Conservation (phyloP, 2,888 invertebrate species). For the Herminia tarsipennalis region DNA sequence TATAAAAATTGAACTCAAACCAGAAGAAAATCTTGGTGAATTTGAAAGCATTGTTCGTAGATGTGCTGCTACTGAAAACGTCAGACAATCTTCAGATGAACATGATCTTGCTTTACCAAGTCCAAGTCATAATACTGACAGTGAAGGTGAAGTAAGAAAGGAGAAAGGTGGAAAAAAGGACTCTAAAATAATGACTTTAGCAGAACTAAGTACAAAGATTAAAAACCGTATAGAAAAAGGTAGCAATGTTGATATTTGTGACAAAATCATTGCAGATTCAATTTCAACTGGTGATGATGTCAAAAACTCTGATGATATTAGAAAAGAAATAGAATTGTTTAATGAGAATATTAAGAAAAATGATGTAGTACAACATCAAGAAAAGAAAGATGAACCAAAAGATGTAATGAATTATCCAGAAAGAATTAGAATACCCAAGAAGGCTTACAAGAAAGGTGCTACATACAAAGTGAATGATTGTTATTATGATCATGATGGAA, state of each 20-base stretch:
- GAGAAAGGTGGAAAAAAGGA: slow-evolving; percentile 39
- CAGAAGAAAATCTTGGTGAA: slow-evolving; percentile 68
- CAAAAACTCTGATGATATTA: slow-evolving; percentile 40
- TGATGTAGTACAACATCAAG: slow-evolving; percentile 51
- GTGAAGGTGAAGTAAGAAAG: slow-evolving; percentile 17
- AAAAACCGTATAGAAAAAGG: slow-evolving; percentile 67
- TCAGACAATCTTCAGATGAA: slow-evolving; percentile 13
- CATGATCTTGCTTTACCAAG: slow-evolving; percentile 12
- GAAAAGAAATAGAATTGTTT: slow-evolving; percentile 55
- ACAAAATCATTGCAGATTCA: slow-evolving; percentile 65
- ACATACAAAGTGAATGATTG: slow-evolving; percentile 92
- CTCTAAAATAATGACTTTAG: slow-evolving; percentile 63
- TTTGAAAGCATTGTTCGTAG: slow-evolving; percentile 78
- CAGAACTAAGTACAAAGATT: slow-evolving; percentile 67
- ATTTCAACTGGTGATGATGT: slow-evolving; percentile 31
- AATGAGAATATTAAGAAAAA: slow-evolving; percentile 40
- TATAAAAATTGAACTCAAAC: slow-evolving; percentile 65
- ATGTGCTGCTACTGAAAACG: slow-evolving; percentile 61
- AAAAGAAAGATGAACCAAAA: slow-evolving; percentile 47
- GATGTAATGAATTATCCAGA: slow-evolving; percentile 80
- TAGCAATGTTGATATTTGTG: slow-evolving; percentile 59
- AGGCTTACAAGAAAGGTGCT: slow-evolving; percentile 86
- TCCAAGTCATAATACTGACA: slow-evolving; percentile 7
- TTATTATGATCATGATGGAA: slow-evolving; percentile 93
- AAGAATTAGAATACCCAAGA: slow-evolving; percentile 89